Evolutionary conservation across 92 coral and sea anemone species (phyloP), one percentile per base, ranked within the genome.

Genomic region (Plumapathes pennacea): DNA sequence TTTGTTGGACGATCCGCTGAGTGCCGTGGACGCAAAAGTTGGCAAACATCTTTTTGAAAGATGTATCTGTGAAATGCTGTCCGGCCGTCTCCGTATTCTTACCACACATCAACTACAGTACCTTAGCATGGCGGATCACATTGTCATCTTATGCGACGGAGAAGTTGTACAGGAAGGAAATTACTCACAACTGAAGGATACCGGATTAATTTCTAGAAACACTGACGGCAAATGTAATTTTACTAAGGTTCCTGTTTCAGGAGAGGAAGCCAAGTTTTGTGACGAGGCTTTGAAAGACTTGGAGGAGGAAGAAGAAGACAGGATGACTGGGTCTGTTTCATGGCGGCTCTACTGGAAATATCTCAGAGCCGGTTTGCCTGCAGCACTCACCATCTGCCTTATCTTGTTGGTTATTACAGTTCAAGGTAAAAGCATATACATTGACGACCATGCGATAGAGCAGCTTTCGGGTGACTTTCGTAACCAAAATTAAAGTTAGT

Each of bases 111-210:
- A 87, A 66, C 41, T 87, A 50, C 89, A 80, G 54, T 87, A 77
- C 67, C 89, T 87, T 21, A 89, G 82, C 49, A 60, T 65, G 54
- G 95, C 86, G 10, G 95, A 87, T 41, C 89, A 82, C 50, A 85
- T 87, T 34, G 61, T 87, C 72, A 87, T 89, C 67, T 82, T 87
- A 86, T 82, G 95, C 60, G 74, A 71, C 18, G 95, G 95, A 32
- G 82, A 89, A 10, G 82, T 87, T 13, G 76, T 87, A 33, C 76
- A 87, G 27, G 95, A 87, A 37, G 95, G 82, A 57, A 87, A 78
- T n/a, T n/a, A n/a, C 45, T 77, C 74, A 45, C 88, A 69, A 38
- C 77, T 77, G n/a, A n/a, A n/a, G n/a, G n/a, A n/a, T n/a, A n/a
- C n/a, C n/a, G n/a, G n/a, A n/a, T n/a, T n/a, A n/a, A n/a, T n/a